A percentile compares a stretch with the other conserved stretches of the same genome.
phyloP scores from a whole-genome alignment of 1,140 invertebrate genomes.

The Parasteatoda tepidariorum region DNA sequence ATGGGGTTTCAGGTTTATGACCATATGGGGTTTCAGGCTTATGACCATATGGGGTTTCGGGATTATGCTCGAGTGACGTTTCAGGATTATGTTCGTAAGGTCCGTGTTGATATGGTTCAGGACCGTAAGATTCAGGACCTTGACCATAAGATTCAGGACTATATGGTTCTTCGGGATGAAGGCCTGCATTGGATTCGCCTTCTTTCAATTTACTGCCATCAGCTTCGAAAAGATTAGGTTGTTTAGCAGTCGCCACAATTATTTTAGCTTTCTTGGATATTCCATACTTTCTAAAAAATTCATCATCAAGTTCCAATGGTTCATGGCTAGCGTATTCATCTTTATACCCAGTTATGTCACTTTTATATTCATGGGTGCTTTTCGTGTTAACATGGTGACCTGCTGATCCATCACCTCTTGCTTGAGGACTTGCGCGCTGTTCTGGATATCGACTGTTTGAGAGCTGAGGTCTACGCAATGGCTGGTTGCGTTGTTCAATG shows the following conservation, averaged over 20 bases:
- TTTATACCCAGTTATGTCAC: conserved; percentile 13
- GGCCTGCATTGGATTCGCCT: background rate
- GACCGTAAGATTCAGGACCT: too few relatives aligned
- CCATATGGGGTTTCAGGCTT: background rate
- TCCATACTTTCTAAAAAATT: conserved; percentile 39
- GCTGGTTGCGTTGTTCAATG: background rate
- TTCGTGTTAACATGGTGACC: background rate
- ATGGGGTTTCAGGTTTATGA: background rate
- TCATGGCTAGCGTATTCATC: background rate
- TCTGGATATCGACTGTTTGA: background rate
- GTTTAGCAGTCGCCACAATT: conserved; percentile 5
- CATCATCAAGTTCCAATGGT: conserved; percentile 34
- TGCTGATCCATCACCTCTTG: background rate
- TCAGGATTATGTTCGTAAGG: background rate
- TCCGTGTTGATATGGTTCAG: too few relatives aligned
- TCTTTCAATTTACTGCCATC: conserved; percentile 16
- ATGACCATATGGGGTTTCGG: background rate
- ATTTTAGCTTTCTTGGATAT: conserved; percentile 51
- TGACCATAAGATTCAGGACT: background rate
- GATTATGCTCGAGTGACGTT: background rate
- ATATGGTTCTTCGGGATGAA: background rate
- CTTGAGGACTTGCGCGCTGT: background rate
- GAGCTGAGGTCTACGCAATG: background rate
- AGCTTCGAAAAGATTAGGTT: conserved; percentile 35
- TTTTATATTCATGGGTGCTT: background rate